These are phyloP conservation scores for Aphelocoma californica DNA, from an alignment of 2,797 vertebrate genomes.

Conservation along the genomic window DNA sequence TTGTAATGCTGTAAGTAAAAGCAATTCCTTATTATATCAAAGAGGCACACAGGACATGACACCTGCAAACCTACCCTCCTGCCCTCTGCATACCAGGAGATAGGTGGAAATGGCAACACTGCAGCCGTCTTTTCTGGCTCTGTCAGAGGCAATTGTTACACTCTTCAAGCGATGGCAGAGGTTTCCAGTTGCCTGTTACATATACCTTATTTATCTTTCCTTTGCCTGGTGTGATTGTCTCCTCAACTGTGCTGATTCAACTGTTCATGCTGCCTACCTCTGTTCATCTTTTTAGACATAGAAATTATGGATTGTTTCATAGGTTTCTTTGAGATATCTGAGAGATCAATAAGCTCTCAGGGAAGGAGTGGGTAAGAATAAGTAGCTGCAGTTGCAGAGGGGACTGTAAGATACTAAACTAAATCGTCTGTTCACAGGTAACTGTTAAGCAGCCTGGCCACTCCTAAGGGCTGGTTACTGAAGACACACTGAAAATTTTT, in stretches of 20 bases:
- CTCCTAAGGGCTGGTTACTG: neutral
- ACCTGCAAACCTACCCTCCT: rapidly evolving
- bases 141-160: neutral
- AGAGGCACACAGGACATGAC: neutral
- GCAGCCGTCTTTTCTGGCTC: neutral
- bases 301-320: neutral
- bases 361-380: neutral
- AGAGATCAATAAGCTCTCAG: neutral
- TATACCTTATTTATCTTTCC: neutral
- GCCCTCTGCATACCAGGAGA: neutral
- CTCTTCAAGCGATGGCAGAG: neutral
- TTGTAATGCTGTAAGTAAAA: neutral
- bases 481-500: neutral
- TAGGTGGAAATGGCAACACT: neutral
- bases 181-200: neutral
- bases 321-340: neutral
- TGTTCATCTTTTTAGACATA: neutral
- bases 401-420: neutral
- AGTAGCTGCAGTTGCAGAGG: neutral
- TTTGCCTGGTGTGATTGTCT: neutral
- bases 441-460: neutral
- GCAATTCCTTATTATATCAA: neutral
- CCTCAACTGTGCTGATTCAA: neutral
- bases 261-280: neutral
- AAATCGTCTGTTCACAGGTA: neutral